Conservation (phyloP, 2,888 invertebrate genomes). For the Caradrina clavipalpis region DNA sequence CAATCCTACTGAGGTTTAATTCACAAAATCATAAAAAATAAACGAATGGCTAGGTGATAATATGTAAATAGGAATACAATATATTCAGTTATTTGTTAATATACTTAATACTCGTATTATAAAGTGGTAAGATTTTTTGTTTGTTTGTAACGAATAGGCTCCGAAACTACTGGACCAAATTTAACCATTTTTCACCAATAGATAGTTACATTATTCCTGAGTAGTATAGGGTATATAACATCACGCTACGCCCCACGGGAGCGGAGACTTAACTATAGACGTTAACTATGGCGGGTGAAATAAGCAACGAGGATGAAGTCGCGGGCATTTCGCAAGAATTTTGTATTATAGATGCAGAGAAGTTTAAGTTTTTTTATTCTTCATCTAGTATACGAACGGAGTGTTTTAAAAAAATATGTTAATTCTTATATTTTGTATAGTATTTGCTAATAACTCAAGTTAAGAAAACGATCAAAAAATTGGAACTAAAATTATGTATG, state of each 20-base stretch:
- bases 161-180: no score
- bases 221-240: no score
- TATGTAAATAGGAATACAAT: conserved; percentile 35
- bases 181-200: no score
- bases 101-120: no score
- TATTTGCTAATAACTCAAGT: conserved; percentile 51
- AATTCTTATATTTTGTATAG: conserved; percentile 46
- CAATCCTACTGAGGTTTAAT: conserved; percentile 18
- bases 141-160: no score
- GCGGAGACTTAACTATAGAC: no score
- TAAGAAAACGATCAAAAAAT: conserved; percentile 35
- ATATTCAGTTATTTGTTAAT: conserved; percentile 33
- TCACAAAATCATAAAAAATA: conserved; percentile 15
- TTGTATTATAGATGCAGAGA: conserved; percentile 20
- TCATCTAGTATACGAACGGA: not conserved
- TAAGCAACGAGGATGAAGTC: no score
- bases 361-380: conserved; percentile 4
- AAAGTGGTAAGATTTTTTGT: no score
- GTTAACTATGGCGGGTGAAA: no score
- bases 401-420: conserved; percentile 45
- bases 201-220: no score
- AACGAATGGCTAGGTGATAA: conserved; percentile 29
- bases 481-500: conserved; percentile 21
- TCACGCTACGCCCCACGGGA: no score
- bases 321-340: no score